Evolutionary conservation across 2,888 invertebrate genomes (phyloP).

Genomic region (Drosophila hamatofila): DNA sequence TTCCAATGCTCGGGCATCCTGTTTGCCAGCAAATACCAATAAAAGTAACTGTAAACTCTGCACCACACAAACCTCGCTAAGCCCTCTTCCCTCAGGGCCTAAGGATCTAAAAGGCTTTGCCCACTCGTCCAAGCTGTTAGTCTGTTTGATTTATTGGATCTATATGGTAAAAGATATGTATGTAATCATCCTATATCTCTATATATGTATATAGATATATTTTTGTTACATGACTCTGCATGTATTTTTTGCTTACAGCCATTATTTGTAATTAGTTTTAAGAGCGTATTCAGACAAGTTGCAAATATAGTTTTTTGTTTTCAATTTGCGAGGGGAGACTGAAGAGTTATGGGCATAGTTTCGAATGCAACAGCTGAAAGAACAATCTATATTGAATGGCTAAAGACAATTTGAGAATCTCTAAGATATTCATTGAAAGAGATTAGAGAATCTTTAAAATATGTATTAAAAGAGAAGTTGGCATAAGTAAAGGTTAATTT

Average conservation of each 20-base stretch:
- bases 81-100: not conserved
- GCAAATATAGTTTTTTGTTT: not conserved
- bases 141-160: constrained; percentile 46
- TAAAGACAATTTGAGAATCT: too few relatives aligned
- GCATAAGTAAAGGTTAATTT: too few relatives aligned
- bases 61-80: not conserved
- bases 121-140: constrained; percentile 22
- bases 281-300: not conserved
- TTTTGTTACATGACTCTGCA: constrained; percentile 16
- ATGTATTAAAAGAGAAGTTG: too few relatives aligned
- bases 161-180: not conserved
- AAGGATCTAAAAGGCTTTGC: constrained; percentile 8
- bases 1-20: constrained; percentile 55
- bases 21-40: constrained; percentile 68
- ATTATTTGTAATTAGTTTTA: constrained; percentile 45
- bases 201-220: not conserved
- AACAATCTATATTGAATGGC: not conserved
- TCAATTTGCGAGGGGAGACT: not conserved
- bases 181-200: not conserved
- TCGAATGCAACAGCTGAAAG: not conserved
- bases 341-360: not conserved
- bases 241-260: constrained; percentile 9
- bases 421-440: too few relatives aligned
- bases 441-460: too few relatives aligned
- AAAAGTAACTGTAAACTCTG: constrained; percentile 60